Percentiles rank a stretch among this genome's conserved stretches.
Evolutionary conservation across 1,140 invertebrate genomes (phyloP).

Genomic region (Potamilus streckersoni): DNA sequence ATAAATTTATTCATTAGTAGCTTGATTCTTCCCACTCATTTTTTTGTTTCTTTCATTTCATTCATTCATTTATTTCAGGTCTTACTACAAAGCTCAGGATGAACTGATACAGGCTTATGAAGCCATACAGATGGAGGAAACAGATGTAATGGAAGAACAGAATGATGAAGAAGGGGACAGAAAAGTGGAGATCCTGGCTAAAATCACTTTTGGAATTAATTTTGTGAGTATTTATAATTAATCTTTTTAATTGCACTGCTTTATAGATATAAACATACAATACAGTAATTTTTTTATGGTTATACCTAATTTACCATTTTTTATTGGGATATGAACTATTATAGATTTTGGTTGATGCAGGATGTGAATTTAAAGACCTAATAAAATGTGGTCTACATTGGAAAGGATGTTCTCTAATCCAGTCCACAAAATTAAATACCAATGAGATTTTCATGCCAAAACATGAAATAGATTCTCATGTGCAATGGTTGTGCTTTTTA

Average conservation of each 20-base stretch:
- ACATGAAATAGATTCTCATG: no score
- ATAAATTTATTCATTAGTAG: background rate
- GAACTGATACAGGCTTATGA: constrained; percentile 62
- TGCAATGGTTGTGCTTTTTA: no score
- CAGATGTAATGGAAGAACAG: constrained; percentile 29
- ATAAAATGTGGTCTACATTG: background rate
- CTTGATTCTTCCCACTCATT: background rate
- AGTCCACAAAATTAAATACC: background rate
- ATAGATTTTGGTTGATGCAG: no score
- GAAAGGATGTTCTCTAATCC: background rate
- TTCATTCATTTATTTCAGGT: constrained; percentile 31
- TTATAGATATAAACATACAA: background rate
- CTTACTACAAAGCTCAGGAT: constrained; percentile 64
- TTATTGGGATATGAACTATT: no score
- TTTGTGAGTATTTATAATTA: constrained; percentile 32
- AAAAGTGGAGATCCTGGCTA: constrained; percentile 33
- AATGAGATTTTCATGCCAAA: background rate
- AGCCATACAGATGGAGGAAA: constrained; percentile 42
- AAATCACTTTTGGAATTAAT: constrained; percentile 47
- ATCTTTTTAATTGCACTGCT: background rate
- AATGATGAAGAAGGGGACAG: constrained; percentile 4
- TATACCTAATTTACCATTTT: background rate
- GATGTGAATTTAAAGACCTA: no score
- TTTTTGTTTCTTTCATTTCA: background rate
- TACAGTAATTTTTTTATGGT: background rate